A percentile compares a stretch with the other conserved stretches of the same genome.
phyloP scores from a whole-genome alignment of 2,113 vertebrate genomes.

The Hystrix brachyura region DNA sequence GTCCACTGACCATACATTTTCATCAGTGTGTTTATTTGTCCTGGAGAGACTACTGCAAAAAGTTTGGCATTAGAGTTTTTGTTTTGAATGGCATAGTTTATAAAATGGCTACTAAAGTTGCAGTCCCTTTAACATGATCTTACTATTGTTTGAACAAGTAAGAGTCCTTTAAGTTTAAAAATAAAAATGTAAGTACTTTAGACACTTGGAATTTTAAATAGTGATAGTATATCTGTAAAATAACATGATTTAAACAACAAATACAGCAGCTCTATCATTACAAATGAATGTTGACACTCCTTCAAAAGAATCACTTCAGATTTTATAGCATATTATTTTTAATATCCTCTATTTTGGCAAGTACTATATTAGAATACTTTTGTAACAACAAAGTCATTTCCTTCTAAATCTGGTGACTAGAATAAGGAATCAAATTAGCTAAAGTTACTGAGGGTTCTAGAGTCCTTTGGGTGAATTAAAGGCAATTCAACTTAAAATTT shows the following conservation, averaged over 20 bases:
- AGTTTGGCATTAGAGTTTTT: background rate
- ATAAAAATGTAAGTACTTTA: slow-evolving; percentile 26
- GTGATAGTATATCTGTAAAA: slow-evolving; percentile 30
- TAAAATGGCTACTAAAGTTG: background rate
- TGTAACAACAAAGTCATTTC: slow-evolving; percentile 1
- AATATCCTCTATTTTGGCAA: slow-evolving; percentile 33
- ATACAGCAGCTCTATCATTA: background rate
- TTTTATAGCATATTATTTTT: background rate
- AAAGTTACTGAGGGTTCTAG: background rate
- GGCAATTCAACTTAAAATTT: slow-evolving; percentile 23
- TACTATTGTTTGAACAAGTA: slow-evolving; percentile 26
- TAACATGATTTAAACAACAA: slow-evolving; percentile 43
- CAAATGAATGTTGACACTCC: slow-evolving; percentile 7
- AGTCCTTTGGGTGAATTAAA: slow-evolving; percentile 22
- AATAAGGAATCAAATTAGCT: background rate
- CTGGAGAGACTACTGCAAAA: slow-evolving; percentile 17
- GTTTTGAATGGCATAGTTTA: background rate
- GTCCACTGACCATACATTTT: background rate
- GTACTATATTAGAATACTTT: slow-evolving; percentile 2
- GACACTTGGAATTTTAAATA: slow-evolving; percentile 26
- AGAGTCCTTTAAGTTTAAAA: background rate
- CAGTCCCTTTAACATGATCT: background rate
- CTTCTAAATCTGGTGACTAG: background rate
- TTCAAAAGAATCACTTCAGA: background rate
- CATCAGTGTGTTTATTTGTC: slow-evolving; percentile 32